phyloP scores from a whole-genome alignment of 2,797 vertebrate species.

The Sebastes diploproa region DNA sequence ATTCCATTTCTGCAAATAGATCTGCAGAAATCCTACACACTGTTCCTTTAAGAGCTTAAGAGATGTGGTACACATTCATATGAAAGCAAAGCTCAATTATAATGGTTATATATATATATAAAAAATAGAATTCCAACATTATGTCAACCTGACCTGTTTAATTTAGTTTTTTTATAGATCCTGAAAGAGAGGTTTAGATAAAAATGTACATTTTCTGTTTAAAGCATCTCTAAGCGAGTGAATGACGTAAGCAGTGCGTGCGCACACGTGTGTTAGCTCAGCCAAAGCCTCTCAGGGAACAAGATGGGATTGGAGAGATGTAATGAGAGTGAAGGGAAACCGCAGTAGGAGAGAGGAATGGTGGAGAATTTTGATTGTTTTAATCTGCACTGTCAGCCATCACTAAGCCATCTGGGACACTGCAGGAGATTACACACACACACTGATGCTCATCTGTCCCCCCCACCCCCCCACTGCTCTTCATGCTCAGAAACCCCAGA shows the following conservation, averaged over 20 bases:
- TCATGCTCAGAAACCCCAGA: conserved; percentile 43
- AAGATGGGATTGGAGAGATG: conserved; percentile 14
- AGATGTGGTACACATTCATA: background rate
- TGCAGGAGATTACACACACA: conserved; percentile 80
- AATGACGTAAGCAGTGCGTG: conserved; percentile 1
- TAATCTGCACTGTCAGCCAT: conserved; percentile 77
- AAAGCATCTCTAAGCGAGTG: background rate
- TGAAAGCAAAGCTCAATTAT: background rate
- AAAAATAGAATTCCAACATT: background rate
- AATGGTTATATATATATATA: too few relatives aligned
- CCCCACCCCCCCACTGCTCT: conserved; percentile 20
- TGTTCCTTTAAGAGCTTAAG: background rate
- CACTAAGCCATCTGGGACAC: conserved; percentile 82
- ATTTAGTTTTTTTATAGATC: background rate
- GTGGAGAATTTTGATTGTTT: conserved; percentile 73
- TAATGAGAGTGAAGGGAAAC: conserved; percentile 30
- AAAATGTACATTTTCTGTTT: conserved; percentile 3
- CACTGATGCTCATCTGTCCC: conserved; percentile 61
- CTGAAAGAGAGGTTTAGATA: background rate
- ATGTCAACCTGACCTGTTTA: background rate
- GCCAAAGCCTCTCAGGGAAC: conserved; percentile 19
- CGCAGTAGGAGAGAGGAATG: conserved; percentile 36
- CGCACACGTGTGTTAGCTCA: background rate
- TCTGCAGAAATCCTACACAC: background rate
- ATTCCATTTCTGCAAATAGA: too few relatives aligned